phyloP scores from a whole-genome alignment of 2,797 vertebrate genomes.

The Streptopelia turtur region DNA sequence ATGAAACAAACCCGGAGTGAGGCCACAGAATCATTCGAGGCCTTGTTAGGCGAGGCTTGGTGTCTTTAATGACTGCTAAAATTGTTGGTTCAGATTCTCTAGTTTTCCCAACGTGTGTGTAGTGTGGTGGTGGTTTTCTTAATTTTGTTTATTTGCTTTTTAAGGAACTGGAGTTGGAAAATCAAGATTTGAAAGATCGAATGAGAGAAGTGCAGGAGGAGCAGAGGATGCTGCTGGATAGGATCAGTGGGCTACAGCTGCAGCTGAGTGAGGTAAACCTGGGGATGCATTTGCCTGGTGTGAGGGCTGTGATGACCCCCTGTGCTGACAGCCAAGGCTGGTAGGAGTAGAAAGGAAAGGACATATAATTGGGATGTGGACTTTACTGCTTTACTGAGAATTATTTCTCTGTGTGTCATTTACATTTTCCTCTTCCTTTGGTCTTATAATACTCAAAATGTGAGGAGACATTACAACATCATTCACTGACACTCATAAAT shows the following conservation, averaged over 20 bases:
- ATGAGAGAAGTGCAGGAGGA: conserved; percentile 90
- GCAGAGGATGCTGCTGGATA: conserved; percentile 87
- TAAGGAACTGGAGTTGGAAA: conserved; percentile 91
- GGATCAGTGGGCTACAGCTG: conserved; percentile 87
- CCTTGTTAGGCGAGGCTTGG: not conserved
- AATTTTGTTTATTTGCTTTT: not conserved
- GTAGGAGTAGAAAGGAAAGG: not conserved
- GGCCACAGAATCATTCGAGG: not conserved
- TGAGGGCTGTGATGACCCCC: not conserved
- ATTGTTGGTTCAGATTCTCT: not conserved
- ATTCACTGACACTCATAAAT: not conserved
- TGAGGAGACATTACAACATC: accelerated
- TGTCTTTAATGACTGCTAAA: not conserved
- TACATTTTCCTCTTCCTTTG: not conserved
- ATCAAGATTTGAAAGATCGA: conserved; percentile 87
- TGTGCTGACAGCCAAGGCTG: accelerated
- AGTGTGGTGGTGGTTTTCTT: not conserved
- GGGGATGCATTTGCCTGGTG: not conserved
- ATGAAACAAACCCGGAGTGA: not conserved
- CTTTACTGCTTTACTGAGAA: not conserved
- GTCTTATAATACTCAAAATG: too few relatives aligned
- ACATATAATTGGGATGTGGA: accelerated
- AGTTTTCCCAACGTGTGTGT: not conserved
- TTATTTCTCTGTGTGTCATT: not conserved
- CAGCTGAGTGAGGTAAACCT: conserved; percentile 89